phyloP scores from a whole-genome alignment of 2,797 vertebrate genomes.

The Glossophaga mutica region DNA sequence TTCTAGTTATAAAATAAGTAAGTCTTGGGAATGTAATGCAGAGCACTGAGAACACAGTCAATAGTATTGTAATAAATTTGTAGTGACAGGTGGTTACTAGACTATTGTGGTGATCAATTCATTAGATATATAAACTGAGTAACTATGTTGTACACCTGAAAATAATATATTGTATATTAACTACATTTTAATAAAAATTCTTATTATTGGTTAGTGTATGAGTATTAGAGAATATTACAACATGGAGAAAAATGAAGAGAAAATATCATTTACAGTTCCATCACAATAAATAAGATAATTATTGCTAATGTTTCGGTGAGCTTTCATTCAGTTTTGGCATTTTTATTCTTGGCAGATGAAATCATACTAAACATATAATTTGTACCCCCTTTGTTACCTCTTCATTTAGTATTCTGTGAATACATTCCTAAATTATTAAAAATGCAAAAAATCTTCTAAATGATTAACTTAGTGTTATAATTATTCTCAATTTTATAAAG shows the following conservation, averaged over 20 bases:
- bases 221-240: not conserved
- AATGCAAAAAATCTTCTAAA: not conserved
- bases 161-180: not conserved
- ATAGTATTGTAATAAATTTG: not conserved
- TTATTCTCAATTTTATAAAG: constrained; percentile 8
- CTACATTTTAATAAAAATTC: not conserved
- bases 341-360: not conserved
- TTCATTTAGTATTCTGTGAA: not conserved
- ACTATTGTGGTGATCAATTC: not conserved
- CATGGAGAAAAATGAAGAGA: not conserved
- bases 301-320: not conserved
- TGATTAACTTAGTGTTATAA: not conserved
- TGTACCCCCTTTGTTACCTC: not conserved
- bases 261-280: not conserved
- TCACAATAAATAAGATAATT: not conserved
- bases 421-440: constrained; percentile 1
- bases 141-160: not conserved
- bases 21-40: not conserved
- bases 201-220: not conserved
- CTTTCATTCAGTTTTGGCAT: not conserved
- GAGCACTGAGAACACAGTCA: not conserved
- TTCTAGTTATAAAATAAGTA: not conserved
- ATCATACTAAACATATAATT: not conserved
- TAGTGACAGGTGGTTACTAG: not conserved
- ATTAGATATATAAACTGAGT: not conserved